Percentiles rank a stretch among this genome's conserved stretches.
Conservation (phyloP, 2,888 invertebrate genomes). For the Thera obeliscata region DNA sequence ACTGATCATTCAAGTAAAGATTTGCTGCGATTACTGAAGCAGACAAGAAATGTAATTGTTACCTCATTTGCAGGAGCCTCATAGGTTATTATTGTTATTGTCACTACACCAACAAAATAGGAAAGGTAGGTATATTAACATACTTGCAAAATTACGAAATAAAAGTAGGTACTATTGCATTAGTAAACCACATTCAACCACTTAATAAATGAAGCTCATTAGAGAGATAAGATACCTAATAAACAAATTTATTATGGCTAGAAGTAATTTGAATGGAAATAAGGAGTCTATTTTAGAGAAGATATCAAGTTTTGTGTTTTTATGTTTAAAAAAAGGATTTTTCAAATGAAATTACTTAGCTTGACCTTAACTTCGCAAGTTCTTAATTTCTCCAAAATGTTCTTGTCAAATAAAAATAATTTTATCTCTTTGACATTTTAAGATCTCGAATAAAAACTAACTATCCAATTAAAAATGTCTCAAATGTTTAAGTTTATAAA, state of each 20-base stretch:
- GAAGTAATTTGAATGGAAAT: slow-evolving; percentile 16
- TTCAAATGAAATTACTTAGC: no score
- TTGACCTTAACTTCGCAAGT: not conserved
- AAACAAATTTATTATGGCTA: not conserved
- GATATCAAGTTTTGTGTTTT: no score
- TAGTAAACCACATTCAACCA: slow-evolving; percentile 7
- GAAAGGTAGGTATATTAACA: not conserved
- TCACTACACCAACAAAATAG: not conserved
- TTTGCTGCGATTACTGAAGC: not conserved
- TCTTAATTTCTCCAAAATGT: no score
- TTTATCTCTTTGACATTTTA: no score
- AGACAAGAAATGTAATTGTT: not conserved
- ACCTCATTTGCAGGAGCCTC: not conserved
- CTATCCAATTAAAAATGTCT: not conserved
- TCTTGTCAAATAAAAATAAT: no score
- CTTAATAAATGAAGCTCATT: slow-evolving; percentile 6
- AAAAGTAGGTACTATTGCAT: not conserved
- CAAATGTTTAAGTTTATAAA: no score
- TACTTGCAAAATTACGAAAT: not conserved
- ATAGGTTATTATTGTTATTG: not conserved
- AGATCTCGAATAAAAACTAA: no score
- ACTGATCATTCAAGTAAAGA: not conserved
- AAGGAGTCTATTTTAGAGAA: not conserved
- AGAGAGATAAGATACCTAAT: not conserved
- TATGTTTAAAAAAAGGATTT: no score